Evolutionary conservation across 2,888 invertebrate genomes (phyloP).

Genomic region (Nipponacmea schrenckii): DNA sequence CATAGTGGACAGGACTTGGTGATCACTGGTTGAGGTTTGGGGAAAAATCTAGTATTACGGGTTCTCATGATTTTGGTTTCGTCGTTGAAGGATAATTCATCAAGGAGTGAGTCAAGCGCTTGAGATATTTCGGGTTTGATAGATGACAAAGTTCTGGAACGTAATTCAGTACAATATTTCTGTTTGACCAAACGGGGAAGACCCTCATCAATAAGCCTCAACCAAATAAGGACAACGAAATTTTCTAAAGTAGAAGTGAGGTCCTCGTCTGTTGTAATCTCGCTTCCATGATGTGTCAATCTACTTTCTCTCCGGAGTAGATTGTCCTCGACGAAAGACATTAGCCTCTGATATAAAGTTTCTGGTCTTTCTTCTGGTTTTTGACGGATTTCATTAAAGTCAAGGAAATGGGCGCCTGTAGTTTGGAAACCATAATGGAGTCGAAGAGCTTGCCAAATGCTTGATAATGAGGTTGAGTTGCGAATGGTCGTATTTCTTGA

Average conservation of each 20-base stretch:
- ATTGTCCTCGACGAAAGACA: background rate
- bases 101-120: background rate
- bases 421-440: background rate
- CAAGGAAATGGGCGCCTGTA: no score
- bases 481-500: background rate
- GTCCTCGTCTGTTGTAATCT: background rate
- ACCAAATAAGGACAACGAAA: slow-evolving; percentile 14
- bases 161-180: no score
- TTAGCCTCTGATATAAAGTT: no score
- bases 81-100: background rate
- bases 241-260: background rate
- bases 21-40: background rate
- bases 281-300: background rate
- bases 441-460: background rate
- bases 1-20: background rate
- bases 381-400: no score
- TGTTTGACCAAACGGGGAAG: background rate
- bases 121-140: background rate
- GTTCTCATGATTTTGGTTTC: background rate
- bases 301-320: background rate
- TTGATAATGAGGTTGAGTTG: background rate
- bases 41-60: background rate
- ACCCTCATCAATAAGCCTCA: background rate
- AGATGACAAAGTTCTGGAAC: background rate
- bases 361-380: background rate